These are phyloP conservation scores for Rhinophrynus dorsalis DNA, from an alignment of 2,797 vertebrate genomes.

Conservation along the genomic window DNA sequence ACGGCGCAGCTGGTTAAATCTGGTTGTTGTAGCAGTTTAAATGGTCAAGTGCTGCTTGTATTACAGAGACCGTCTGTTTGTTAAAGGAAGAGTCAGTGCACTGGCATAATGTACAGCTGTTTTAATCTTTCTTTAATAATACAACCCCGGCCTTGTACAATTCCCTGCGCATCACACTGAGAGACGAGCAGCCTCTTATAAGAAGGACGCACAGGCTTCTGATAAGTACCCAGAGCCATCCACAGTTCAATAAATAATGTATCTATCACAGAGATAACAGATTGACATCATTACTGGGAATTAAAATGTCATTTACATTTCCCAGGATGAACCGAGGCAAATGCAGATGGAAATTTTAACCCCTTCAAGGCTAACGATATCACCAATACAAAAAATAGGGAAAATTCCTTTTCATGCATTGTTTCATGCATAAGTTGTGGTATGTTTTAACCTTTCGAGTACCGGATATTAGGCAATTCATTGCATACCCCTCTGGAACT, in stretches of 20 bases:
- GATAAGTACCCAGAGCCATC: conserved; percentile 3
- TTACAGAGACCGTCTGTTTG: conserved; percentile 89
- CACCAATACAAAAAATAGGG: too few relatives aligned
- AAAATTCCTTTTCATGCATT: too few relatives aligned
- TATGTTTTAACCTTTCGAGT: too few relatives aligned
- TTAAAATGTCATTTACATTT: conserved; percentile 26
- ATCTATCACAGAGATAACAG: conserved; percentile 52
- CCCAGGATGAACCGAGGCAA: not conserved
- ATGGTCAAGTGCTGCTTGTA: conserved; percentile 96
- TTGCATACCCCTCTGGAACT: too few relatives aligned
- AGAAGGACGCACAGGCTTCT: not conserved
- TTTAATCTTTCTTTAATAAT: conserved; percentile 97
- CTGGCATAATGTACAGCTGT: conserved; percentile 94
- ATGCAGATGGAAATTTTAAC: too few relatives aligned
- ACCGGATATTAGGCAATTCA: too few relatives aligned
- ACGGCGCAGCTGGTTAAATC: conserved; percentile 92
- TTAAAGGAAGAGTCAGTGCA: conserved; percentile 82
- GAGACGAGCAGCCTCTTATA: conserved; percentile 68
- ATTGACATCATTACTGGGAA: conserved; percentile 48
- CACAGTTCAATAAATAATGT: conserved; percentile 28
- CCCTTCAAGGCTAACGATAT: too few relatives aligned
- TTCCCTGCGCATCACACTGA: conserved; percentile 68
- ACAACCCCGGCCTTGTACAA: conserved; percentile 78
- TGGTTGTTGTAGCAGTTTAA: conserved; percentile 94
- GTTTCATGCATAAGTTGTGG: too few relatives aligned